Conservation (phyloP, 30 jellyfish, hydroid and myxozoan species). For the Hydra vulgaris region DNA sequence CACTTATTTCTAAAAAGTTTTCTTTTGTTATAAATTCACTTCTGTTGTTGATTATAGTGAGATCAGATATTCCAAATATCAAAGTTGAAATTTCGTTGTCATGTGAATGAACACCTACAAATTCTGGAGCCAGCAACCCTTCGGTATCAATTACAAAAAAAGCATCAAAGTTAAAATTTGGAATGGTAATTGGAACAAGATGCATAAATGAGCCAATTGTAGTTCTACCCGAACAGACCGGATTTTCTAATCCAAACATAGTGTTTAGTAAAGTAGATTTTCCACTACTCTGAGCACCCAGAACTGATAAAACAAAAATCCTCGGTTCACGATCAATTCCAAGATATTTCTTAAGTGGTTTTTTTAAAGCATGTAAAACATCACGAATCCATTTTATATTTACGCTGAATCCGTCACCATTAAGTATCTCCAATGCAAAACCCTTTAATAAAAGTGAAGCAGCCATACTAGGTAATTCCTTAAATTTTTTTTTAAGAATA, state of each 20-base stretch:
- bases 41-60: constrained; percentile 5
- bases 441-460: constrained; percentile 22
- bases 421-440: constrained; percentile 15
- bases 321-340: constrained; percentile 13
- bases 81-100: constrained; percentile 30
- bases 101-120: not conserved
- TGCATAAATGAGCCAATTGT: constrained; percentile 25
- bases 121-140: constrained; percentile 22
- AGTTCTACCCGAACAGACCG: constrained; percentile 29
- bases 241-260: constrained; percentile 20
- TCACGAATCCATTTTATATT: constrained; percentile 10
- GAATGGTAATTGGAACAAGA: constrained; percentile 7
- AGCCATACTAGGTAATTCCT: not conserved
- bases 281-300: constrained; percentile 26
- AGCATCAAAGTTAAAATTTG: constrained; percentile 9
- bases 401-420: constrained; percentile 16
- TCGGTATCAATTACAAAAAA: constrained; percentile 20
- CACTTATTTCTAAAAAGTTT: constrained; percentile 16
- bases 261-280: constrained; percentile 27
- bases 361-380: not conserved
- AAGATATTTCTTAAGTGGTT: not conserved
- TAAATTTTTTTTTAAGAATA: not conserved
- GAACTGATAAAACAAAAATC: constrained; percentile 14
- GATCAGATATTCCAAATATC: constrained; percentile 13
- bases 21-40: constrained; percentile 5